Percentiles rank a stretch among this genome's conserved stretches.
Evolutionary conservation across 1,140 invertebrate species (phyloP).

Genomic region (Parapsyche elsis): DNA sequence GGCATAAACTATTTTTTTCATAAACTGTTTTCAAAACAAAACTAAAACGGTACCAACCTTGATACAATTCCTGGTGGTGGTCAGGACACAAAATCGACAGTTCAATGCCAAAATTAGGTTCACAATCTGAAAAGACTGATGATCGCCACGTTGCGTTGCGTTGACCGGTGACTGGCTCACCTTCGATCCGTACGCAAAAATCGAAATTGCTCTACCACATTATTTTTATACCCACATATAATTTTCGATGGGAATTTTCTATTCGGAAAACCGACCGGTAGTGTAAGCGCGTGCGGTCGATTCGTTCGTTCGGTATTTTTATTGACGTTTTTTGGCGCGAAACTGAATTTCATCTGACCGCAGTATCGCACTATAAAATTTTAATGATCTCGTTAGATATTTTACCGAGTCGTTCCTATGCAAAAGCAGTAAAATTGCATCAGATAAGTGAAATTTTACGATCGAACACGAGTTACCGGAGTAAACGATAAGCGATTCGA

Average conservation of each 20-base stretch:
- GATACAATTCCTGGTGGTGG: constrained; percentile 23
- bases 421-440: constrained; percentile 46
- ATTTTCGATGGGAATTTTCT: background rate
- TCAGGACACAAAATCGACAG: constrained; percentile 24
- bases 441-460: constrained; percentile 51
- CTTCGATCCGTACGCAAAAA: background rate
- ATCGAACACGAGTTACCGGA: constrained; percentile 35
- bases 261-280: background rate
- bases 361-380: constrained; percentile 46
- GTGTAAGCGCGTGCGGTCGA: background rate
- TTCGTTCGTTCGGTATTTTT: background rate
- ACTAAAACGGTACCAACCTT: constrained; percentile 19
- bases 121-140: constrained; percentile 27
- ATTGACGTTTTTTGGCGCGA: background rate
- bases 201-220: background rate
- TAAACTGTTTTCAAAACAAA: background rate
- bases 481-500: background rate
- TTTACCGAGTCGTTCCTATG: background rate
- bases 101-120: constrained; percentile 35
- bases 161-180: constrained; percentile 11
- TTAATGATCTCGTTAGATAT: constrained; percentile 46
- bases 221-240: background rate
- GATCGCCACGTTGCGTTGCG: background rate
- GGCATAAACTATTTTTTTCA: constrained; percentile 15
- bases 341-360: constrained; percentile 27